Evolutionary conservation across 2,113 vertebrate species (phyloP).

Genomic region (Neofelis nebulosa): DNA sequence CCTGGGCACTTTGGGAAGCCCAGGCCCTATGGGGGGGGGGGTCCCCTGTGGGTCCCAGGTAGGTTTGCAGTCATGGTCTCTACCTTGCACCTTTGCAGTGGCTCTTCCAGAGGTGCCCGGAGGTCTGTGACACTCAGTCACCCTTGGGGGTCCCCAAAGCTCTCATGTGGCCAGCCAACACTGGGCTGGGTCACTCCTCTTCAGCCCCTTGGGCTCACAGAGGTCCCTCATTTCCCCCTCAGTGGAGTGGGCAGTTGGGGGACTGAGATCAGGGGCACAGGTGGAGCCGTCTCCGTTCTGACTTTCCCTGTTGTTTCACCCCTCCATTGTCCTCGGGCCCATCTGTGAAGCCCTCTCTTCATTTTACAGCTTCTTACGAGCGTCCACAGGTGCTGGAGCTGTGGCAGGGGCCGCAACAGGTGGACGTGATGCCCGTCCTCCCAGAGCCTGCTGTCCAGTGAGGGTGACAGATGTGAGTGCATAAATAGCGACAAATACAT

Average conservation of each 20-base stretch:
- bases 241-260: neutral
- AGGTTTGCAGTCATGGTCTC: neutral
- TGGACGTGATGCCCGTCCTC: neutral
- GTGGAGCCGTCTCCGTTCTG: rapidly evolving
- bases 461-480: rapidly evolving
- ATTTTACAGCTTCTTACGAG: neutral
- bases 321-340: neutral
- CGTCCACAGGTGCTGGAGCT: rapidly evolving
- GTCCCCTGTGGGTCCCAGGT: neutral
- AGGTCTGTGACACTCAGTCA: neutral
- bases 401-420: neutral
- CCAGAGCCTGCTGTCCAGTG: neutral
- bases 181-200: too few species aligned
- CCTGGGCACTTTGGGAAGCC: neutral
- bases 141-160: neutral
- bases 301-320: neutral
- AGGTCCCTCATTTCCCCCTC: neutral
- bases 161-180: neutral
- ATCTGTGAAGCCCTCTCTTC: neutral
- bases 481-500: too few species aligned
- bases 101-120: neutral
- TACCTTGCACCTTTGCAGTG: too few species aligned
- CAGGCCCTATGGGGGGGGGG: neutral
- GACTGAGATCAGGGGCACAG: too few species aligned
- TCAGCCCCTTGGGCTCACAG: neutral